These are phyloP conservation scores for Macrocentrus cingulum DNA, from an alignment of 1,140 invertebrate genomes.

Conservation along the genomic window DNA sequence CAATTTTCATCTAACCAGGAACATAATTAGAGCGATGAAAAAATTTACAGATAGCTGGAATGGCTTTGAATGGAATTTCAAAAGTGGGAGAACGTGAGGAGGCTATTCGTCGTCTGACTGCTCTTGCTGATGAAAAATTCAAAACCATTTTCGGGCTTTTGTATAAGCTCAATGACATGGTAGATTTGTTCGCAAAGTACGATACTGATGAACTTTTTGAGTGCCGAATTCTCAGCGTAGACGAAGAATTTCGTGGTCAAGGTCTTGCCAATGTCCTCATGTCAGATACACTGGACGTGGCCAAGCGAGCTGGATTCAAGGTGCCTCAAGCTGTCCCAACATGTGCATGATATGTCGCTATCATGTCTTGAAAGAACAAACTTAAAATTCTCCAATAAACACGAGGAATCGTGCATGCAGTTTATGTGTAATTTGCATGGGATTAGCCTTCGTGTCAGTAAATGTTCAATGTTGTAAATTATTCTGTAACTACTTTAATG, in stretches of 20 bases:
- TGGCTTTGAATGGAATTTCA: slow-evolving; percentile 67
- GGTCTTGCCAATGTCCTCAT: slow-evolving; percentile 74
- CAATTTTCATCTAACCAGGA: background rate
- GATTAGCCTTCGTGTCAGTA: too few relatives aligned
- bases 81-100: slow-evolving; percentile 63
- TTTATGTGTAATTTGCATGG: too few relatives aligned
- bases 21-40: slow-evolving; percentile 5
- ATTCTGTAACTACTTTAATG: too few relatives aligned
- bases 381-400: too few relatives aligned
- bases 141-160: slow-evolving; percentile 68
- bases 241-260: slow-evolving; percentile 67
- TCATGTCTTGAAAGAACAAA: too few relatives aligned
- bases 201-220: slow-evolving; percentile 75
- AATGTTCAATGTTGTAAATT: too few relatives aligned
- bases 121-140: slow-evolving; percentile 64
- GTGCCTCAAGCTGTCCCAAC: slow-evolving; percentile 46
- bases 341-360: slow-evolving; percentile 1
- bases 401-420: too few relatives aligned
- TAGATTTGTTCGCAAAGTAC: slow-evolving; percentile 67
- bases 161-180: slow-evolving; percentile 64
- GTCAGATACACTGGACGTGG: slow-evolving; percentile 65
- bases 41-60: slow-evolving; percentile 64
- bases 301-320: slow-evolving; percentile 68
- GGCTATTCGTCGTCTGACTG: slow-evolving; percentile 61
- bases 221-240: slow-evolving; percentile 76